Base-by-base conservation (phyloP, 2,797 vertebrate genomes). In the Tadarida brasiliensis region DNA sequence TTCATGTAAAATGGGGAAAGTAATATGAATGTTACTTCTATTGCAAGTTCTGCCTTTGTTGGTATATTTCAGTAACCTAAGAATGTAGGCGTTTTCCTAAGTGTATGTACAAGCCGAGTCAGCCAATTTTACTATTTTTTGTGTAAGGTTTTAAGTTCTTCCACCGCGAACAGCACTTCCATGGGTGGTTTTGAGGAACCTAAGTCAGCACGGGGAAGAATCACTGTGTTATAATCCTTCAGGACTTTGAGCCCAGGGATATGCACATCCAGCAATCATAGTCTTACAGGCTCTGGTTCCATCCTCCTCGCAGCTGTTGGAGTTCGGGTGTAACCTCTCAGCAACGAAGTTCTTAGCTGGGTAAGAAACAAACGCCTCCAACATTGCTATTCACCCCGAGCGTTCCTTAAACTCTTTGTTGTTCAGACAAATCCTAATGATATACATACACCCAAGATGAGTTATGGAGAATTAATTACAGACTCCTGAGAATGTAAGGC, bases 391-490 rank as follows among this genome's bases (percentile, higher is more conserved):
- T 94, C 78, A 51, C 63, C 19, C 57, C 35, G 6, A 28, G n/a
- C 22, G 14, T 74, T 89, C 70, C 65, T 70, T 74, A 65, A 83
- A 84, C 26, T 65, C 87, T 90, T 84, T 85, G 68, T 80, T 91
- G 61, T 85, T 30, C n/a, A 19, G 57, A 71, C 28, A 93, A 35
- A 95, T 86, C 57, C 70, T 89, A 86, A 59, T 22, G 35, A 61
- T 70, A 94, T 7, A 88, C 22, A 91, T 7, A 85, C 30, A 81
- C 49, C 47, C 49, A 19, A 78, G 20, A 22, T 44, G 57, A 95
- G n/a, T 82, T 90, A 44, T 65, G 30, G 71, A 85, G 71, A 95
- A 76, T 92, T 90, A 96, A 94, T 95, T 95, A 70, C 51, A 86
- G 67, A 84, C 65, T 90, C 51, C 26, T 10, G 19, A 93, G 84